phyloP scores from a whole-genome alignment of 1,140 invertebrate genomes.

The fruit fly (Drosophila melanogaster) region Release_6_plus_ISO1_MT NT_037436.4:8185501-8186000 shows the following conservation, averaged over 20 bases:
- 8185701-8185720: slow-evolving; percentile 54
- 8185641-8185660: slow-evolving; percentile 59
- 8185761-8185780: neutral
- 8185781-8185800: neutral
- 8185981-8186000: slow-evolving; percentile 46
- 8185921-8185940: too few relatives aligned
- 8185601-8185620: slow-evolving; percentile 60
- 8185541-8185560: neutral
- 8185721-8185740: slow-evolving; percentile 40
- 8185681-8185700: slow-evolving; percentile 43
- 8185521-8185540: slow-evolving; percentile 6
- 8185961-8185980: neutral
- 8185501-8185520: slow-evolving; percentile 23
- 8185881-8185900: neutral
- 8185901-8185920: too few relatives aligned
- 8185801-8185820: neutral
- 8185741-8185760: slow-evolving; percentile 2
- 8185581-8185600: slow-evolving; percentile 40
- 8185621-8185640: slow-evolving; percentile 31
- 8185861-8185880: too few relatives aligned
- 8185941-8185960: too few relatives aligned
- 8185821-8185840: too few relatives aligned
- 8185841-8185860: too few relatives aligned
- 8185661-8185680: slow-evolving; percentile 67
- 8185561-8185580: slow-evolving; percentile 29